Percentiles rank a stretch among this genome's conserved stretches.
phyloP scores from a whole-genome alignment of 2,113 vertebrate species.

The Pontoporia blainvillei region DNA sequence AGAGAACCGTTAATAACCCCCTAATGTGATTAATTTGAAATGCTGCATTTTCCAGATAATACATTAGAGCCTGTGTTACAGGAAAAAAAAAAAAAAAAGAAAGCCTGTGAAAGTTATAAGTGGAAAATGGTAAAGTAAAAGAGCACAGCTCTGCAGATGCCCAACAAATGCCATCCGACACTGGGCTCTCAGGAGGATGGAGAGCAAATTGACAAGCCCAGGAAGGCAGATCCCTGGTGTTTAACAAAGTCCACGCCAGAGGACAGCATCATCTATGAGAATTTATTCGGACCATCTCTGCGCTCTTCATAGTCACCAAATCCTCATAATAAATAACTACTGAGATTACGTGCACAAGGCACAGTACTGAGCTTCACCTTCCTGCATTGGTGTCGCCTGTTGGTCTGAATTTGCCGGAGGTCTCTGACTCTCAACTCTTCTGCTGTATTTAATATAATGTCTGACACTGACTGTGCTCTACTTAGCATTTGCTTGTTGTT shows the following conservation, averaged over 20 bases:
- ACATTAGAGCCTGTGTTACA: background rate
- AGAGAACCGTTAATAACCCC: background rate
- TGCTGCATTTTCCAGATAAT: background rate
- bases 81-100: no score
- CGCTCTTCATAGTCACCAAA: background rate
- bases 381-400: rapidly evolving
- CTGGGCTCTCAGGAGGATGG: no score
- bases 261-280: no score
- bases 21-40: background rate
- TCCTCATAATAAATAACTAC: rapidly evolving
- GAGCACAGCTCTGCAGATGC: rapidly evolving
- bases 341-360: rapidly evolving
- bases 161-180: rapidly evolving
- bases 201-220: rapidly evolving
- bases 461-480: background rate
- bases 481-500: no score
- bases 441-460: rapidly evolving
- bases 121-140: background rate
- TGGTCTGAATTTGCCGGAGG: no score
- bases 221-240: background rate
- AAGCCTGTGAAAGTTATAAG: background rate
- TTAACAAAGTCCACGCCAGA: background rate
- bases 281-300: background rate
- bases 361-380: no score
- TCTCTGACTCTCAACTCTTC: background rate